These are phyloP conservation scores for Tragelaphus strepsiceros DNA, from an alignment of 2,113 vertebrate species.

Conservation along the genomic window DNA sequence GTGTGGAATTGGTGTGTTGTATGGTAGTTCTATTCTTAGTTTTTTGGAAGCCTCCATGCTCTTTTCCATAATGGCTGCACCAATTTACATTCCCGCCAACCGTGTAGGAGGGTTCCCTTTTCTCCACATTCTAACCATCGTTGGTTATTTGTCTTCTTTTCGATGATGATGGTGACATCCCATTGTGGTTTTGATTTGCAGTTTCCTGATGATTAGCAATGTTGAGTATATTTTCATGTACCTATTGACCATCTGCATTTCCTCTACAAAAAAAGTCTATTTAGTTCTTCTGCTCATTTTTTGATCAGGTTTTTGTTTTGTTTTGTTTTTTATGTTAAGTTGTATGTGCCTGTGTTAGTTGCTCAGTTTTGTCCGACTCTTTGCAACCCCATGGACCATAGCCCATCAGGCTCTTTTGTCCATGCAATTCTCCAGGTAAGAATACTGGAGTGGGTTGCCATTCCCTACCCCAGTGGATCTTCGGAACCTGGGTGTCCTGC, in stretches of 20 bases:
- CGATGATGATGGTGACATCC: neutral
- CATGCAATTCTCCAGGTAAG: neutral
- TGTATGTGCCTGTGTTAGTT: neutral
- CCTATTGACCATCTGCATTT: neutral
- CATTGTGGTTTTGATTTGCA: neutral
- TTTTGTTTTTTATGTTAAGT: neutral
- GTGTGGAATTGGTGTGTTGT: neutral
- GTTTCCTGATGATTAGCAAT: neutral
- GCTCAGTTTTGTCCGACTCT: neutral
- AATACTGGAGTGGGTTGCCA: neutral
- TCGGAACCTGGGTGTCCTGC: neutral
- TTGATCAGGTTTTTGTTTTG: neutral
- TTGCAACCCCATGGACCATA: fast-evolving
- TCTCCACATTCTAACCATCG: neutral
- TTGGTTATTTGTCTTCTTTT: neutral
- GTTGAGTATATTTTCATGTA: neutral
- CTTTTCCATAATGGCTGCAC: neutral
- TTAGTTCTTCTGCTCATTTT: neutral
- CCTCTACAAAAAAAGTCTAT: neutral
- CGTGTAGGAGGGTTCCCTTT: neutral
- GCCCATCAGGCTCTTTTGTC: neutral
- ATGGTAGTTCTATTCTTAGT: neutral
- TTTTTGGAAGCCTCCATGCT: neutral
- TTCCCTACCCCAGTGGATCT: neutral
- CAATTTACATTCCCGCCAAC: neutral